Evolutionary conservation across 2,888 invertebrate species (phyloP), one percentile per base, ranked within the genome.

Genomic region (Chrysopilus asiliformis): DNA sequence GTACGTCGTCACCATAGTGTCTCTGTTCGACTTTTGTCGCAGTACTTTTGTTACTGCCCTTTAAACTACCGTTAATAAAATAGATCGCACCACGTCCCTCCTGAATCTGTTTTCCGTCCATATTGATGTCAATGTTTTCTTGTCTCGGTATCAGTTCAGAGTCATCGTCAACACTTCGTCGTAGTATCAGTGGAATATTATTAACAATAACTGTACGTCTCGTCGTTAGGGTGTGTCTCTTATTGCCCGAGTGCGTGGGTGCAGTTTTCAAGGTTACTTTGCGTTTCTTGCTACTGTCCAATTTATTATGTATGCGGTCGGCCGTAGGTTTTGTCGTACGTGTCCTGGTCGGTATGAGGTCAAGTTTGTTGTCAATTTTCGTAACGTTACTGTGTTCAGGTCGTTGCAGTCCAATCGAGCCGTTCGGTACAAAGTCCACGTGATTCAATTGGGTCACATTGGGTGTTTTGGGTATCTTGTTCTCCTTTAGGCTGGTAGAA

Each of bases 331-430:
- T 51, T 41, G 34, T 34, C 10, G 32, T 13, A 10, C 55, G 53
- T 7, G 53, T 61, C 60, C 53, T 54, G 41, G 49, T 58, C 4
- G 52, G 52, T 43, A 50, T 51, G 1, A 74, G 64, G 64, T 74
- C 74, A 36, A 74, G 64, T 67, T 74, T 74, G 55, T 73, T 73
- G 47, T 68, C 70, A 31, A 74, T 66, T 41, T 58, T 62, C n/a
- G 50, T 51, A 7, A 43, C 38, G 22, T 52, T 53, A 4, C 39
- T 32, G 12, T 25, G 27, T 2, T 25, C n/a, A 20, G 54, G 51
- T 29, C 51, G 46, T 5, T 53, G 55, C 18, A 55, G 49, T 5
- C 54, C 55, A 5, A 42, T 49, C 2, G 47, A 46, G 4, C 51
- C 45, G 26, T 56, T 53, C 1, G 53, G 45, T 32, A 43, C 48